Evolutionary conservation across 2,797 vertebrate species (phyloP).

Genomic region (Bucorvus abyssinicus): DNA sequence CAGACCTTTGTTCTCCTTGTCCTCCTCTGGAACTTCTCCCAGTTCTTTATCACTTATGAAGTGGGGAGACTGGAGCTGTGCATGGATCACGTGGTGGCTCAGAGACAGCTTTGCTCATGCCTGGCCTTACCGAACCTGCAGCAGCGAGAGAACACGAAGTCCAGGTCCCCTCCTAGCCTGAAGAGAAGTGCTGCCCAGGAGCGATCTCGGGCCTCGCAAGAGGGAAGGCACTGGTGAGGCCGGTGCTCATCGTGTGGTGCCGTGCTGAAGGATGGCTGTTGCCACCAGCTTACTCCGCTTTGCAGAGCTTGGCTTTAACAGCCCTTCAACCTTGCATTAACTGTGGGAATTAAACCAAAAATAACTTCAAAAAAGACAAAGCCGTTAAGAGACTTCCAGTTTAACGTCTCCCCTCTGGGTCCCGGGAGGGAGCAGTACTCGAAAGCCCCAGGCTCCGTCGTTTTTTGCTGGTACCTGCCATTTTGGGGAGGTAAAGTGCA

Average conservation of each 20-base stretch:
- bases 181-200: background rate
- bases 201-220: fast-evolving
- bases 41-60: background rate
- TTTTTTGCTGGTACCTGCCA: background rate
- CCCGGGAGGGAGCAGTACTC: background rate
- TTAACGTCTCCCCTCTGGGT: background rate
- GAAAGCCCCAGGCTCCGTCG: no score
- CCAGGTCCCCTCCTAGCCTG: background rate
- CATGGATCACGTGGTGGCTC: fast-evolving
- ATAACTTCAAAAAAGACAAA: background rate
- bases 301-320: background rate
- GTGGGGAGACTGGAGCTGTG: background rate
- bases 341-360: background rate
- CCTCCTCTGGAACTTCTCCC: background rate
- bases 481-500: background rate
- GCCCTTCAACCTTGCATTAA: background rate
- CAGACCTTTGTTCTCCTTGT: background rate
- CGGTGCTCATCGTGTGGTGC: fast-evolving
- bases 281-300: background rate
- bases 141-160: background rate
- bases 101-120: background rate
- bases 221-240: background rate
- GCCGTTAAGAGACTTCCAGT: background rate
- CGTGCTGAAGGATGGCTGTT: background rate
- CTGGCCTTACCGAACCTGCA: background rate